Evolutionary conservation across 1,140 invertebrate species (phyloP).

Genomic region (Drosophila tristis): DNA sequence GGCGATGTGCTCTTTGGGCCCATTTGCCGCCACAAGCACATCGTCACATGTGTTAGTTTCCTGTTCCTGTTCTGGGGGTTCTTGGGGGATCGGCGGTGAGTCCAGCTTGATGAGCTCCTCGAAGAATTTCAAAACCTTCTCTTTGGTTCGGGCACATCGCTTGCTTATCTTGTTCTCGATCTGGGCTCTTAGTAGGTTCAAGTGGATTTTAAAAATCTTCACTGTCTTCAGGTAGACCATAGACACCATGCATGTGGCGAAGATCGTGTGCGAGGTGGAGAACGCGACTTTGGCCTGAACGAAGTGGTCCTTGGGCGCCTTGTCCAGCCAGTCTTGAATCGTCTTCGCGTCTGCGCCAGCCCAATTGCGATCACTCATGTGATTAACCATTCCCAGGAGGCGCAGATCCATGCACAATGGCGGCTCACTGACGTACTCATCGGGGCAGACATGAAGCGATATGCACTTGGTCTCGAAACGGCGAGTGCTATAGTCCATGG

Average conservation of each 20-base stretch:
- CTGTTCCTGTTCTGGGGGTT: neutral
- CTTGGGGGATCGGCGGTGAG: neutral
- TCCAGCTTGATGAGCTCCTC: neutral
- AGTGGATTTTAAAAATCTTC: conserved; percentile 19
- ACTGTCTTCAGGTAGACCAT: conserved; percentile 31
- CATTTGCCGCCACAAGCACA: too few relatives aligned
- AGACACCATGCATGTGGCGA: conserved; percentile 23
- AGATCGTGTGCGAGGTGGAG: conserved; percentile 39
- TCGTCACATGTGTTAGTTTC: neutral
- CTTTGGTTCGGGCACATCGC: conserved; percentile 3
- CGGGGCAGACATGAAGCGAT: conserved; percentile 37
- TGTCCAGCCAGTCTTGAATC: conserved; percentile 23
- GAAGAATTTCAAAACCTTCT: conserved; percentile 25
- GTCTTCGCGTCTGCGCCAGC: conserved; percentile 1
- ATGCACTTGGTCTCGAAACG: conserved; percentile 21
- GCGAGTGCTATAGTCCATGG: conserved; percentile 53
- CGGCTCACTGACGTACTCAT: conserved; percentile 5
- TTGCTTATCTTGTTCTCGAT: conserved; percentile 13
- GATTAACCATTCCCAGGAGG: conserved; percentile 34
- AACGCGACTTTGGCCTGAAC: conserved; percentile 34
- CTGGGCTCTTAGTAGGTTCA: conserved; percentile 14
- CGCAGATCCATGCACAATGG: conserved; percentile 43
- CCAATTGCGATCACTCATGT: conserved; percentile 32
- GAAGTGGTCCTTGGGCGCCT: conserved; percentile 20
- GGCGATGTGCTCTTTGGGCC: too few relatives aligned